These are phyloP conservation scores for Diadumene lineata DNA, from an alignment of 92 coral and sea anemone species.

Conservation along the genomic window DNA sequence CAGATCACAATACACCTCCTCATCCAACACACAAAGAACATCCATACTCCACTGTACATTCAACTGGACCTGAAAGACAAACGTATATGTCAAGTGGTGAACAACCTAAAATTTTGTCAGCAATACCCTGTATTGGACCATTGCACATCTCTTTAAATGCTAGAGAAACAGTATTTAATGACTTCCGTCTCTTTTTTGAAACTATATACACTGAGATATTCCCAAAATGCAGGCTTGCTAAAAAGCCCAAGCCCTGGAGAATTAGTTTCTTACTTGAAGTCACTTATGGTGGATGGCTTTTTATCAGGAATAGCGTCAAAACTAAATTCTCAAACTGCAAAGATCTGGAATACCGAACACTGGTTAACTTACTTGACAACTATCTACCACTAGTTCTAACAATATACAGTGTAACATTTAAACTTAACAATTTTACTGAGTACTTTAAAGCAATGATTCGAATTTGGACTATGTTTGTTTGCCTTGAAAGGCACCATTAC, in stretches of 20 bases:
- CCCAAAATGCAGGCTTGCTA: slow-evolving; percentile 19
- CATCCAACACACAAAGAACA: background rate
- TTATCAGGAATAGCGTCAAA: slow-evolving; percentile 12
- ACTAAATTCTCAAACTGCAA: slow-evolving; percentile 25
- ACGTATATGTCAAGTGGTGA: no score
- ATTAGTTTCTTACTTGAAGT: slow-evolving; percentile 22
- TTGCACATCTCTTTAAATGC: slow-evolving; percentile 15
- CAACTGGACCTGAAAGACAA: no score
- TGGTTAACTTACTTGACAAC: slow-evolving; percentile 26
- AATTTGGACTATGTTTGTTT: slow-evolving; percentile 41
- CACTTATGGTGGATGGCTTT: slow-evolving; percentile 23
- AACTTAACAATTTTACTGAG: slow-evolving; percentile 32
- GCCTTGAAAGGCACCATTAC: slow-evolving; percentile 32
- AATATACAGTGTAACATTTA: slow-evolving; percentile 34
- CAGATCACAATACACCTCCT: background rate
- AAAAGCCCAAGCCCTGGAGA: slow-evolving; percentile 22
- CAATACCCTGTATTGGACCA: background rate
- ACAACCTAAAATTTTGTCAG: slow-evolving; percentile 26
- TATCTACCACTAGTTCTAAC: slow-evolving; percentile 19
- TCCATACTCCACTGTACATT: slow-evolving; percentile 3
- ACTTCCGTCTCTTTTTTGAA: slow-evolving; percentile 30
- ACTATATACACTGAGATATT: background rate
- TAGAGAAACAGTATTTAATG: slow-evolving; percentile 28
- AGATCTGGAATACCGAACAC: slow-evolving; percentile 29
- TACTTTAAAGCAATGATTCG: slow-evolving; percentile 39